Base-by-base conservation (phyloP, 2,113 vertebrate genomes). In the Thamnophis sirtalis region DNA sequence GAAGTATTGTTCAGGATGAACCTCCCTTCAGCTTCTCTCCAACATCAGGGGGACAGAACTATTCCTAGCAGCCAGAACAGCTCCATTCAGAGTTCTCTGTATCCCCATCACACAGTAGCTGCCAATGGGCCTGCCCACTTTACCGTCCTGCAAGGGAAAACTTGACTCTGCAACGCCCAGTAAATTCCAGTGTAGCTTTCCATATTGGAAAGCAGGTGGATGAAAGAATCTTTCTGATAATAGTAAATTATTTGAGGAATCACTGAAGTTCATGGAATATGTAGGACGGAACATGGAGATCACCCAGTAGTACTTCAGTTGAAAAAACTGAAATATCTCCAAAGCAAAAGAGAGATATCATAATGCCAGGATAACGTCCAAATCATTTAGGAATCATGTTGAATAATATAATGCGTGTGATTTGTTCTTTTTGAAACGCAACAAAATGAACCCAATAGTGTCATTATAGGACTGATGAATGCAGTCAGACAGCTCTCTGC, bases 1-100 rank as follows among this genome's bases (percentile, higher is more conserved):
- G 87, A 92, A 60, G 91, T 92, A 92, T 92, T 92, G 91, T 92
- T 89, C 68, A 33, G 54, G 48, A 85, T 89, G 73, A 89, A 73
- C 87, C 91, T 85, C 55, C 87, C 87, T 60, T 89, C 88, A 92
- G 51, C 73, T 88, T 92, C 87, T 89, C 63, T 87, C 91, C 91
- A 92, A 89, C 87, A 92, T 48, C 53, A 92, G 87, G 87, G 87
- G 58, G 87, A 33, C 73, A 89, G 87, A 92, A 49, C 91, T 89
- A 48, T 33, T 84, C 48, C 48, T 55, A 85, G 91, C 68, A 84
- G 54, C 88, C 87, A 89, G 7, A 92, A 89, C 91, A 89, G 87
- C 54, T 33, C 53, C 63, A 89, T 92, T 92, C 91, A 84, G 87
- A 89, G 54, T 85, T 43, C n/a, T 84, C 43, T 87, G 28, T 53